Evolutionary conservation across 2,797 vertebrate species (phyloP).

Genomic region (Pogoniulus pusillus): DNA sequence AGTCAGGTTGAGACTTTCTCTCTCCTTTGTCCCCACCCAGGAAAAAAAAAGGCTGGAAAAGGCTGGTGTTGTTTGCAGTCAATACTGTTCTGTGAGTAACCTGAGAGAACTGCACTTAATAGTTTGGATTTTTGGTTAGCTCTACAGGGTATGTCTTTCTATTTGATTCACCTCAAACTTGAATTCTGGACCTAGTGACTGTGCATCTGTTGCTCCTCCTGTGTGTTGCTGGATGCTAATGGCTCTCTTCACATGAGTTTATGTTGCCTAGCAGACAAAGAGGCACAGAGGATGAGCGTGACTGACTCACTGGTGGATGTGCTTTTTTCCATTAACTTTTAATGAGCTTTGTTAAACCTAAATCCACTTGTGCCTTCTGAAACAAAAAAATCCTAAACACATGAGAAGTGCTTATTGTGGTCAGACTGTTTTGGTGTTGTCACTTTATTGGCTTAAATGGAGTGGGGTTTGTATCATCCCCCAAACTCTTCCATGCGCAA

Average conservation of each 20-base stretch:
- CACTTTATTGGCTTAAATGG: not conserved
- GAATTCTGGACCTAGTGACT: not conserved
- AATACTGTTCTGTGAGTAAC: not conserved
- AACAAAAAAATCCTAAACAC: not conserved
- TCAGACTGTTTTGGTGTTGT: not conserved
- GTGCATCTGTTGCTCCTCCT: not conserved
- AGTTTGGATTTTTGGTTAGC: not conserved
- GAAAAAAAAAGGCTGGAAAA: not conserved
- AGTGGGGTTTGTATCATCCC: not conserved
- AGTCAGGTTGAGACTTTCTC: not conserved
- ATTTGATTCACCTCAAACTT: slow-evolving; percentile 6
- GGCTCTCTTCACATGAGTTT: slow-evolving; percentile 15
- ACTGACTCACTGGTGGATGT: slow-evolving; percentile 53
- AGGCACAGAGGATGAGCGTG: slow-evolving; percentile 11
- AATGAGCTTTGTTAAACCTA: slow-evolving; percentile 45
- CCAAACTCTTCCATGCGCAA: not conserved
- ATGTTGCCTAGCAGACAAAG: slow-evolving; percentile 32
- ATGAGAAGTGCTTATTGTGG: not conserved
- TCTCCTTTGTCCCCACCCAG: not conserved
- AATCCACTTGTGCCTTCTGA: slow-evolving; percentile 17
- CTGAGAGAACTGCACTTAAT: not conserved
- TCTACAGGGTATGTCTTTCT: not conserved
- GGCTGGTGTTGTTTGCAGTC: not conserved
- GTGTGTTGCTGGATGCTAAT: not conserved
- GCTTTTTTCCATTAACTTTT: slow-evolving; percentile 44